Conservation (phyloP, 2,888 invertebrate genomes). For the Pilophorus perplexus region DNA sequence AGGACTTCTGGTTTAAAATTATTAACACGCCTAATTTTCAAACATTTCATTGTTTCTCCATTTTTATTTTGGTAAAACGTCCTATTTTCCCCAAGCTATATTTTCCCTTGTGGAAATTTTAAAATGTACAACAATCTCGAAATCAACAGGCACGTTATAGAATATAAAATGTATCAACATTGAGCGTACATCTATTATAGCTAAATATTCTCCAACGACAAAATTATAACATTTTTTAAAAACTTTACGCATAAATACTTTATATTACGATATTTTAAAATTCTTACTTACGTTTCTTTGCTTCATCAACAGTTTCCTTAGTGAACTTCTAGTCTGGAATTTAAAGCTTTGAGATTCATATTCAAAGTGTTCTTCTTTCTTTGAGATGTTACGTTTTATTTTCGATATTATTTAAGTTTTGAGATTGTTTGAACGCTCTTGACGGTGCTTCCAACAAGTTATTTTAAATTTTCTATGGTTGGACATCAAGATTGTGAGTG, state of each 20-base stretch:
- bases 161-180: conserved; percentile 37
- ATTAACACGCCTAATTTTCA: no score
- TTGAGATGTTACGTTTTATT: no score
- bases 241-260: neutral
- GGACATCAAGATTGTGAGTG: no score
- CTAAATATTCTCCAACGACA: conserved; percentile 10
- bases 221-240: conserved; percentile 6
- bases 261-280: neutral
- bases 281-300: neutral
- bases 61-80: conserved; percentile 17
- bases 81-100: conserved; percentile 34
- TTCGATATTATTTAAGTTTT: no score
- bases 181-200: conserved; percentile 38
- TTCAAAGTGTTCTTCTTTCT: no score
- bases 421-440: no score
- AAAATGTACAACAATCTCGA: conserved; percentile 14
- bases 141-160: conserved; percentile 37
- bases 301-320: neutral
- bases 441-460: no score
- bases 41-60: neutral
- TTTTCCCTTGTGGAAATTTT: conserved; percentile 20
- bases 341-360: conserved; percentile 27
- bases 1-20: no score
- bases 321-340: conserved; percentile 8
- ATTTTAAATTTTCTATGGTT: no score